phyloP scores from a whole-genome alignment of 2,113 vertebrate genomes.

The Pygoscelis antarcticus region DNA sequence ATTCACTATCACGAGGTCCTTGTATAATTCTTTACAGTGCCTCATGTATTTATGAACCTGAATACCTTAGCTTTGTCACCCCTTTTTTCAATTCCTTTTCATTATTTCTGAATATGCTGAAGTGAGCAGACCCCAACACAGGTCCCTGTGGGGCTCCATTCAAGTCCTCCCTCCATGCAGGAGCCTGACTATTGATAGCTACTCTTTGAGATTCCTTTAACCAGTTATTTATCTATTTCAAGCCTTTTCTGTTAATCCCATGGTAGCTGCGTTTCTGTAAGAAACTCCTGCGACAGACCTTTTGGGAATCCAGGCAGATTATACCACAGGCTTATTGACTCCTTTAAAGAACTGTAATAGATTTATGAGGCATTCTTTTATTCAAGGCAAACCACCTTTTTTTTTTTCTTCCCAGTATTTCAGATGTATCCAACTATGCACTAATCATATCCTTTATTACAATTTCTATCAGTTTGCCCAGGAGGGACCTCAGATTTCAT shows the following conservation, averaged over 20 bases:
- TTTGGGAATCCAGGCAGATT: background rate
- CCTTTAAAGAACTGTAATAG: background rate
- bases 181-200: background rate
- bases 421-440: background rate
- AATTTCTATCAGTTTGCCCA: background rate
- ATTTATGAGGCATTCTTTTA: background rate
- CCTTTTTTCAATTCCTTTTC: background rate
- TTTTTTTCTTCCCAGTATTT: background rate
- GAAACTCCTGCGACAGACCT: background rate
- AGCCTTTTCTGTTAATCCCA: background rate
- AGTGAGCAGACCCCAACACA: background rate
- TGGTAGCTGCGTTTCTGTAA: background rate
- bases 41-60: background rate
- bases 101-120: background rate
- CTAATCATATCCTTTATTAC: background rate
- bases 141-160: background rate
- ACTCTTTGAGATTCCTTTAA: background rate
- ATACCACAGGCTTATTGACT: accelerated
- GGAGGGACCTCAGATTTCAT: background rate
- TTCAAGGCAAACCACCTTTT: background rate
- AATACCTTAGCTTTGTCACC: background rate
- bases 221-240: background rate
- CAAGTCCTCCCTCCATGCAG: background rate
- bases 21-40: background rate
- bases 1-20: background rate